Percentiles rank a stretch among this genome's conserved stretches.
Conservation (phyloP, 2,888 invertebrate species). For the Anarsia innoxiella region DNA sequence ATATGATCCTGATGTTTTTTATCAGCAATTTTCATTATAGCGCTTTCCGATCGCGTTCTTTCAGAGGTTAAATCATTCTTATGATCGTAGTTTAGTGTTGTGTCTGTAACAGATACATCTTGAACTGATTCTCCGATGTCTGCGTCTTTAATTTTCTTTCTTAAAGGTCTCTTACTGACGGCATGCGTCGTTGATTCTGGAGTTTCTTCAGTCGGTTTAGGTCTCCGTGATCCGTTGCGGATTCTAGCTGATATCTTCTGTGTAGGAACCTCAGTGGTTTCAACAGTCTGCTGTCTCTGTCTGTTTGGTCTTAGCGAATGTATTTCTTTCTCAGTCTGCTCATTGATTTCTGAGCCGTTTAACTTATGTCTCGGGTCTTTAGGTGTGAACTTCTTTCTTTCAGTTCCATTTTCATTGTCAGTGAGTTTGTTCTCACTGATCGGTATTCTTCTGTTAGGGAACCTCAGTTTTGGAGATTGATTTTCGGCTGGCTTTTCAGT, state of each 20-base stretch:
- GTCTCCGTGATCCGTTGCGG: constrained; percentile 53
- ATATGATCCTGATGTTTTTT: constrained; percentile 62
- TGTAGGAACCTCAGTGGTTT: constrained; percentile 45
- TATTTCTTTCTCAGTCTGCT: constrained; percentile 48
- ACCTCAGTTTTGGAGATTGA: constrained; percentile 52
- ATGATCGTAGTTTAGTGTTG: constrained; percentile 33
- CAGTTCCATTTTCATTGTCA: constrained; percentile 59
- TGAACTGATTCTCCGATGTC: constrained; percentile 58
- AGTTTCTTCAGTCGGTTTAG: constrained; percentile 53
- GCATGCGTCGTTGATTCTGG: constrained; percentile 43
- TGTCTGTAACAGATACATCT: constrained; percentile 53
- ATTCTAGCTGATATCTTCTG: constrained; percentile 59
- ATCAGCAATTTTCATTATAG: constrained; percentile 75
- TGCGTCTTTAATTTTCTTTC: constrained; percentile 56
- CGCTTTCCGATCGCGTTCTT: constrained; percentile 64
- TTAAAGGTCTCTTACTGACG: constrained; percentile 45
- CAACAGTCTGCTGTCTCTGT: constrained; percentile 49
- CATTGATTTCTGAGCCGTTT: constrained; percentile 42
- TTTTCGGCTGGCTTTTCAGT: constrained; percentile 48
- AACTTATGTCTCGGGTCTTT: constrained; percentile 62
- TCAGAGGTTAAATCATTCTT: constrained; percentile 59
- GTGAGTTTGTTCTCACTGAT: constrained; percentile 41
- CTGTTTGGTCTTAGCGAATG: constrained; percentile 42
- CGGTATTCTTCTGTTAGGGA: constrained; percentile 65
- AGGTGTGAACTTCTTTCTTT: constrained; percentile 68